phyloP scores from a whole-genome alignment of 23 tunicate genomes.

The Styela plicata region DNA sequence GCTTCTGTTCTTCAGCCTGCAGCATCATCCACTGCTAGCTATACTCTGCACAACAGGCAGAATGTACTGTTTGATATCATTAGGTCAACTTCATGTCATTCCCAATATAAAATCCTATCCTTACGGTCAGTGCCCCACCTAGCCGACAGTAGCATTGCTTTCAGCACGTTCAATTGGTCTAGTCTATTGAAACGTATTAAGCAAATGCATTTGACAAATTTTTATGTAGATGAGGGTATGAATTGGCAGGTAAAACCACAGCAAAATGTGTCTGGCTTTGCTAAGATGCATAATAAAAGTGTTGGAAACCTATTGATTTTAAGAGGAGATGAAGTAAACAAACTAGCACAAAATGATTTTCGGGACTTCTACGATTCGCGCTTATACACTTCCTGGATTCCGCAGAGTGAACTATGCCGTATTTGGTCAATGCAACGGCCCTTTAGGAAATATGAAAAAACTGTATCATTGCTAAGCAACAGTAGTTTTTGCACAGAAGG shows the following conservation, averaged over 20 bases:
- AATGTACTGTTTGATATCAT: constrained; percentile 7
- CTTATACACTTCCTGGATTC: constrained; percentile 49
- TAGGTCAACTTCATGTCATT: constrained; percentile 37
- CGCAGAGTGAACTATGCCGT: constrained; percentile 22
- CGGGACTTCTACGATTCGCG: constrained; percentile 33
- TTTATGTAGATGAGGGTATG: constrained; percentile 68
- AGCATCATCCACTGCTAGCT: neutral
- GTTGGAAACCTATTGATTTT: constrained; percentile 39
- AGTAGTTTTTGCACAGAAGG: constrained; percentile 65
- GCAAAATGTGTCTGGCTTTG: neutral
- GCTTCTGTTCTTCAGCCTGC: constrained; percentile 77
- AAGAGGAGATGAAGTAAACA: constrained; percentile 51
- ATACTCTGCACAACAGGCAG: neutral
- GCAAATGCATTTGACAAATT: constrained; percentile 77
- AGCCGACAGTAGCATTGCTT: constrained; percentile 49
- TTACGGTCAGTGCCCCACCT: constrained; percentile 61
- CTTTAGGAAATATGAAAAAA: constrained; percentile 56
- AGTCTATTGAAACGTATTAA: constrained; percentile 50
- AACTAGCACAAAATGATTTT: neutral
- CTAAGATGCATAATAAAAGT: constrained; percentile 30
- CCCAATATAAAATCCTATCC: constrained; percentile 58
- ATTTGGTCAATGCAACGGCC: constrained; percentile 51
- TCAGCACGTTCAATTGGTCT: constrained; percentile 68
- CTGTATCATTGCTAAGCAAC: constrained; percentile 62
- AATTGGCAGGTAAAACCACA: constrained; percentile 51